A percentile compares a stretch with the other conserved stretches of the same genome.
phyloP scores from a whole-genome alignment of 2,888 invertebrate genomes.

The Eubasilissa splendida region DNA sequence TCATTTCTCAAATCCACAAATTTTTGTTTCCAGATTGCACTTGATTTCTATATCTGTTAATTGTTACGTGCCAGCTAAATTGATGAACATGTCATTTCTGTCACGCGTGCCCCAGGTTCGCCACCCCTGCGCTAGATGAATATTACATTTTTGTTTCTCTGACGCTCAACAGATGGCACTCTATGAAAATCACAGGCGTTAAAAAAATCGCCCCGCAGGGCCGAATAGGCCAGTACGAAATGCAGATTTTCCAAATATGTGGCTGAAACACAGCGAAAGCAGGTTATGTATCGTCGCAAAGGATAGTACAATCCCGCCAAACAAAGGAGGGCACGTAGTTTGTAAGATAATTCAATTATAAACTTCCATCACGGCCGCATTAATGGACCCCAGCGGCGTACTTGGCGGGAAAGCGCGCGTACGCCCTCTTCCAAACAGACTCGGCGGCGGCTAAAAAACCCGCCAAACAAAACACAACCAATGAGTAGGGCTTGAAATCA shows the following conservation, averaged over 20 bases:
- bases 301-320: conserved; percentile 32
- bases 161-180: conserved; percentile 17
- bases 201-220: not conserved
- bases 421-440: conserved; percentile 12
- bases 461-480: not conserved
- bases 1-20: no score
- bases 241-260: conserved; percentile 35
- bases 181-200: not conserved
- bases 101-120: no score
- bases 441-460: not conserved
- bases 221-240: not conserved
- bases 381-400: conserved; percentile 57
- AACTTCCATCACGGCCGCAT: conserved; percentile 57
- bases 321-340: conserved; percentile 57
- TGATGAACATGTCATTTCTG: no score
- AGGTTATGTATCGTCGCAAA: conserved; percentile 28
- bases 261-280: conserved; percentile 2
- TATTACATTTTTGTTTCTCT: not conserved
- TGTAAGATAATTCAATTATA: conserved; percentile 59
- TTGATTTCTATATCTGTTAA: no score
- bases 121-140: no score
- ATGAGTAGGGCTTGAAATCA: not conserved
- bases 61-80: no score
- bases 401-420: conserved; percentile 50
- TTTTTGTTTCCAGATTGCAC: no score